Evolutionary conservation across 2,888 invertebrate species (phyloP), one percentile per base, ranked within the genome.

Genomic region (Sussaba pulchella): DNA sequence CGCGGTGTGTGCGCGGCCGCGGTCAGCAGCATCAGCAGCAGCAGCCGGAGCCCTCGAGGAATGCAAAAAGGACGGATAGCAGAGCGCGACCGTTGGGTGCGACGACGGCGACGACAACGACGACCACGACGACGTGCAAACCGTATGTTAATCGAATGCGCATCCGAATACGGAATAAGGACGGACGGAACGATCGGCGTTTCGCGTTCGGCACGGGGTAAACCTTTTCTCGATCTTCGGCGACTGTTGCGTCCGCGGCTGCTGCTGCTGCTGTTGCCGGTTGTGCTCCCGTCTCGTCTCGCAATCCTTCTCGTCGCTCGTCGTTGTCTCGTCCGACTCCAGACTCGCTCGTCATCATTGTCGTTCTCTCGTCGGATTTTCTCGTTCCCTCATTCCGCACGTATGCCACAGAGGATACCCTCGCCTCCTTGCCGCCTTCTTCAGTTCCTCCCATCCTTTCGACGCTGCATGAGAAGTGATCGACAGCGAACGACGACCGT

Each of bases 121-220:
- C 64, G 64, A 36, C 31, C 24, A 43, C 47, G 57, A 69, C 81
- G 87, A 85, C 83, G 85, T 85, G 88, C 87, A 88, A 31, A 90
- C 89, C 90, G 88, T 90, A 91, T 90, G 89, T 90, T 91, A 91
- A 91, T 90, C 88, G 88, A 88, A 89, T 88, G 87, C 87, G 85
- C 88, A 86, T 87, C 88, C 88, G 90, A 89, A 90, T 90, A 89
- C 88, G 90, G 88, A 90, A 90, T 90, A 89, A 90, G 88, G 86
- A 89, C 86, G 88, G 86, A 89, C 86, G 86, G 84, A 61, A 59
- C 54, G 84, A 86, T 84, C 84, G 82, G 43, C 84, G 87, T 85
- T 85, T 84, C 83, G 83, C 86, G 85, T 87, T 85, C 87, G 84
- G 83, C 83, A 83, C 83, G 85, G 82, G 80, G 78, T 78, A 82